A percentile compares a stretch with the other conserved stretches of the same genome.
These are phyloP conservation scores for Athalia circularis DNA, from an alignment of 2,888 invertebrate species.

Conservation along the genomic window DNA sequence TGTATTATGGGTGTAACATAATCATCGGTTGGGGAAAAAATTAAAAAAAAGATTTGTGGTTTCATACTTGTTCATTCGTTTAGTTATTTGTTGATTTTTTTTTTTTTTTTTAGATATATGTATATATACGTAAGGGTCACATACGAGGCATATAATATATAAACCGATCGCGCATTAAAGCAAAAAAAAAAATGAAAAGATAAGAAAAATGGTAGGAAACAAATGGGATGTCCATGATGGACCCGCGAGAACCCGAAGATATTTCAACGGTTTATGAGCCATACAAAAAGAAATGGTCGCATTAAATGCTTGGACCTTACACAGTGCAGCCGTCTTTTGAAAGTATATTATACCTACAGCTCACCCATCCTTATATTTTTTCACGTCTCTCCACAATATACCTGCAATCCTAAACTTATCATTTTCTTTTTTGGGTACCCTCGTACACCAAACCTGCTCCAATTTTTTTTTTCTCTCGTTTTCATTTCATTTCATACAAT, in stretches of 20 bases:
- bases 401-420: no score
- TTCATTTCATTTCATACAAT: not conserved
- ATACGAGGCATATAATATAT: not conserved
- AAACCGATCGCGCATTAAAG: not conserved
- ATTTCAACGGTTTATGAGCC: not conserved
- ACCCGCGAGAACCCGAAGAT: not conserved
- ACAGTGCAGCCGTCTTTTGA: not conserved
- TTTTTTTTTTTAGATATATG: no score
- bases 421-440: no score
- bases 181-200: not conserved
- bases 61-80: no score
- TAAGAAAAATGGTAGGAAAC: no score
- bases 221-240: no score
- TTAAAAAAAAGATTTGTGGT: not conserved
- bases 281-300: not conserved
- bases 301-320: not conserved
- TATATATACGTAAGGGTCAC: no score
- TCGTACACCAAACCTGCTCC: not conserved
- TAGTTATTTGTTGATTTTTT: no score
- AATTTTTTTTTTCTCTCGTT: not conserved
- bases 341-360: not conserved
- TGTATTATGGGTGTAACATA: not conserved
- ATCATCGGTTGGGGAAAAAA: not conserved
- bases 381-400: not conserved
- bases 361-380: not conserved